Conservation (phyloP, 2,888 invertebrate species). For the Halictus quadricinctus region DNA sequence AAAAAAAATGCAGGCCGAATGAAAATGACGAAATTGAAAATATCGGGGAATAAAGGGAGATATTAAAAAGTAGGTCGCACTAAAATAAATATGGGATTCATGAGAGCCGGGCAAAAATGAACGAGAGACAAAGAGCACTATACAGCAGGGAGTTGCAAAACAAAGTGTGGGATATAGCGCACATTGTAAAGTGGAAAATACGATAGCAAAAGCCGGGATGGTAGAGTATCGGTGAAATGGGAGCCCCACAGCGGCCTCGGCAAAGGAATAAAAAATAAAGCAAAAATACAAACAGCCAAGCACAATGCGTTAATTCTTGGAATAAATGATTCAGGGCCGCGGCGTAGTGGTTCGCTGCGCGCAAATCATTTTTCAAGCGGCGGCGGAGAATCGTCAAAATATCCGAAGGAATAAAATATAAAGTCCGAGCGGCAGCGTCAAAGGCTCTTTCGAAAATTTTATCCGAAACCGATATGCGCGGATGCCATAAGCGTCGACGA, state of each 20-base stretch:
- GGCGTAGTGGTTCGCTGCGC: background rate
- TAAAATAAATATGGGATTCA: conserved; percentile 37
- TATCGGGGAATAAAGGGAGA: conserved; percentile 26
- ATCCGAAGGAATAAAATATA: background rate
- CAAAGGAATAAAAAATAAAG: background rate
- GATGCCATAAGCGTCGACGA: background rate
- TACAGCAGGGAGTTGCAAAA: conserved; percentile 26
- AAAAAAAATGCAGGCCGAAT: background rate
- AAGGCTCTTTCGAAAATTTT: conserved; percentile 9
- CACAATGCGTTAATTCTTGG: background rate
- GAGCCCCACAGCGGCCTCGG: background rate
- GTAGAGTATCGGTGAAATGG: background rate
- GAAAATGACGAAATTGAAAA: conserved; percentile 25
- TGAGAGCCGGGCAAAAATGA: conserved; percentile 2
- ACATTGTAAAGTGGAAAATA: conserved; percentile 15
- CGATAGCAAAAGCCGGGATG: background rate
- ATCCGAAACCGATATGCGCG: background rate
- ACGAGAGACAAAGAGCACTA: background rate
- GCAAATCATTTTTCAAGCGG: background rate
- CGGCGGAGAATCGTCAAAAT: background rate
- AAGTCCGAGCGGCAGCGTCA: background rate
- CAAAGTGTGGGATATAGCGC: conserved; percentile 6
- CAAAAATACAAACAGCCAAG: background rate
- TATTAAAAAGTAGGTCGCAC: conserved; percentile 31
- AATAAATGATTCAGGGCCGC: background rate